These are phyloP conservation scores for Sebastes oblongus DNA, from an alignment of 2,797 vertebrate genomes.

Conservation along the genomic window DNA sequence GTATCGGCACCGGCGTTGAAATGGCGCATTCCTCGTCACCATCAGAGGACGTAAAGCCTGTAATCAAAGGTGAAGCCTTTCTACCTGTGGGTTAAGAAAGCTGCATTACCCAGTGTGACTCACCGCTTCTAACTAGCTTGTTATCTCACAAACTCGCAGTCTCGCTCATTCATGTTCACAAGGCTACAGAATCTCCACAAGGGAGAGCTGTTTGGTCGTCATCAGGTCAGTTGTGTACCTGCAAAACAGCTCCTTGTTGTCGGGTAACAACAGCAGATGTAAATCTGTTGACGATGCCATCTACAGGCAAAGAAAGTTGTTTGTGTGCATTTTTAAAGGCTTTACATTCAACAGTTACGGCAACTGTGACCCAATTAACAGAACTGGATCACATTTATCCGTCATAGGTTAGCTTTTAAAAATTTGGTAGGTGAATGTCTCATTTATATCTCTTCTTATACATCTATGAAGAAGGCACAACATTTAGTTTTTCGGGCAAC, in stretches of 20 bases:
- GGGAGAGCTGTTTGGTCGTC: not conserved
- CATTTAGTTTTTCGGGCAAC: not conserved
- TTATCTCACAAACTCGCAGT: not conserved
- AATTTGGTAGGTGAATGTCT: not conserved
- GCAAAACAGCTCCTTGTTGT: not conserved
- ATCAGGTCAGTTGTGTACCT: not conserved
- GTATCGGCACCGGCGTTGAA: not conserved
- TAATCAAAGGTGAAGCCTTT: constrained; percentile 84
- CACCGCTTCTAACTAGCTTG: not conserved
- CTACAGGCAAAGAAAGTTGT: not conserved
- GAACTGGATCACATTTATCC: not conserved
- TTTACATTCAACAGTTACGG: not conserved
- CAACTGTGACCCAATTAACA: not conserved
- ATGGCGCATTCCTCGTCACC: constrained; percentile 77
- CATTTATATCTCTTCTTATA: not conserved
- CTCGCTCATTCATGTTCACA: not conserved
- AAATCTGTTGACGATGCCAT: not conserved
- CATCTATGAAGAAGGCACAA: not conserved
- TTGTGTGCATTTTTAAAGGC: not conserved
- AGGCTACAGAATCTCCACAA: not conserved
- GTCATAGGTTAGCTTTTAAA: not conserved
- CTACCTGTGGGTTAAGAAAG: not conserved
- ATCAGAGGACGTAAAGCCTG: constrained; percentile 71
- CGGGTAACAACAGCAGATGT: not conserved
- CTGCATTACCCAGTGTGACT: not conserved